A percentile compares a stretch with the other conserved stretches of the same genome.
phyloP scores from a whole-genome alignment of 1,140 invertebrate genomes.

The Brachionus sp. region DNA sequence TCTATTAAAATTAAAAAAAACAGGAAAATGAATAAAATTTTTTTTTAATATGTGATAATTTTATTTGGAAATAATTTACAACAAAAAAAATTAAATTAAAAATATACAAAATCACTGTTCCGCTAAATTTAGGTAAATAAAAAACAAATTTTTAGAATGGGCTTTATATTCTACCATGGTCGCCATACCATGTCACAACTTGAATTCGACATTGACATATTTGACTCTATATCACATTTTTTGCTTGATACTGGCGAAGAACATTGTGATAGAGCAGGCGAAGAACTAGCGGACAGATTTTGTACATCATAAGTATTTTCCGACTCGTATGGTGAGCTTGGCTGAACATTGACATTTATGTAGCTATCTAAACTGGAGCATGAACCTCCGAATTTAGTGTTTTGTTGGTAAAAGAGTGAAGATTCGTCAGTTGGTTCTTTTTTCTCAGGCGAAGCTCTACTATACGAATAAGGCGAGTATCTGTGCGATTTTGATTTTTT shows the following conservation, averaged over 20 bases:
- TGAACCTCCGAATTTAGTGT: slow-evolving; percentile 2
- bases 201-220: slow-evolving; percentile 15
- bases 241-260: slow-evolving; percentile 1
- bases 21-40: neutral
- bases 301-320: slow-evolving; percentile 7
- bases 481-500: neutral
- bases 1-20: no score
- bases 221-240: neutral
- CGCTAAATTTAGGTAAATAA: neutral
- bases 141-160: neutral
- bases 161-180: neutral
- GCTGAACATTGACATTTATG: neutral
- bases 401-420: neutral
- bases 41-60: neutral
- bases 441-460: neutral
- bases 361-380: slow-evolving; percentile 29
- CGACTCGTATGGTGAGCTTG: neutral
- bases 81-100: slow-evolving; percentile 6
- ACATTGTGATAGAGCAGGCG: neutral
- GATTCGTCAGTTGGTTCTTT: neutral
- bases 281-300: slow-evolving; percentile 27
- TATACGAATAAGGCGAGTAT: slow-evolving; percentile 9
- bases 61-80: slow-evolving; percentile 32
- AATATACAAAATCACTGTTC: slow-evolving; percentile 27
- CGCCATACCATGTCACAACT: slow-evolving; percentile 18